A percentile compares a stretch with the other conserved stretches of the same genome.
phyloP scores from a whole-genome alignment of 2,113 vertebrate species.

The Hassar affinis region DNA sequence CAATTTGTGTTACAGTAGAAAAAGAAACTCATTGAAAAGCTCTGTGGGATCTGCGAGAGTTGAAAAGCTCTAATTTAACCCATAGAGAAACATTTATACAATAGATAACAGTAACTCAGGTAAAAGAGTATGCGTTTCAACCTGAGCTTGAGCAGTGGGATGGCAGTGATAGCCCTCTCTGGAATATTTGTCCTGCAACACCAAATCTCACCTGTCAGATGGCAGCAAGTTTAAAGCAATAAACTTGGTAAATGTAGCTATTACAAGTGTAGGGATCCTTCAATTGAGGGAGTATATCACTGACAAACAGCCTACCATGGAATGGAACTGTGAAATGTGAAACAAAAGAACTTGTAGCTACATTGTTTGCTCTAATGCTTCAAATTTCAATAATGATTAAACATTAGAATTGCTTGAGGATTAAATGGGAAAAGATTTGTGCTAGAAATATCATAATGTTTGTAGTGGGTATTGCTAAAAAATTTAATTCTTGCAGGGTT shows the following conservation, averaged over 20 bases:
- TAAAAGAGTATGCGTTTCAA: slow-evolving; percentile 7
- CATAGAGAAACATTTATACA: slow-evolving; percentile 16
- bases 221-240: slow-evolving; percentile 30
- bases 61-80: slow-evolving; percentile 10
- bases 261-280: slow-evolving; percentile 35
- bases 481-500: background rate
- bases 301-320: slow-evolving; percentile 29
- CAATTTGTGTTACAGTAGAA: background rate
- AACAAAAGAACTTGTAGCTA: background rate
- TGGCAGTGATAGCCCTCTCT: slow-evolving; percentile 33
- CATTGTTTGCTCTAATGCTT: background rate
- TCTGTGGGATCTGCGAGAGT: background rate
- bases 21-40: background rate
- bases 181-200: slow-evolving; percentile 32
- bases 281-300: slow-evolving; percentile 31
- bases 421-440: background rate
- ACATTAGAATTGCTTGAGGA: background rate
- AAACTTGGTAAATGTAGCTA: slow-evolving; percentile 40
- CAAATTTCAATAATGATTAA: background rate
- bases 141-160: background rate
- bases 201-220: slow-evolving; percentile 34
- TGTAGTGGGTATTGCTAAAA: background rate
- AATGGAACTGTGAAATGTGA: slow-evolving; percentile 18
- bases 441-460: background rate
- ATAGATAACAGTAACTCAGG: slow-evolving; percentile 6